These are phyloP conservation scores for Hemibagrus guttatus DNA, from an alignment of 2,797 vertebrate genomes.

Conservation along the genomic window DNA sequence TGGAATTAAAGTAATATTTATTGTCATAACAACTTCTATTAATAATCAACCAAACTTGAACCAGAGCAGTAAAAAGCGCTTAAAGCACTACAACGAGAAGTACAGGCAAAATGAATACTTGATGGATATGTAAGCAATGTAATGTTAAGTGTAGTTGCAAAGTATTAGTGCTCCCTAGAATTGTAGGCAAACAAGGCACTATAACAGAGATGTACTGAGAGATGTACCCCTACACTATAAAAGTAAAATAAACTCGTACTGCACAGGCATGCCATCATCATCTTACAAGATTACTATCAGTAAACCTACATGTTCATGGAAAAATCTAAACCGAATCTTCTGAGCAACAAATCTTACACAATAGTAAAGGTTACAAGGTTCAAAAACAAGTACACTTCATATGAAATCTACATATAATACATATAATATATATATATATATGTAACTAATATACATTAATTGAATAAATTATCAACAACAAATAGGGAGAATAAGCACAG, in stretches of 20 bases:
- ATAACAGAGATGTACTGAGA: no score
- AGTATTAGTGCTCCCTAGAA: background rate
- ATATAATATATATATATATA: background rate
- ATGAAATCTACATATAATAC: background rate
- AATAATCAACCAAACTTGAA: background rate
- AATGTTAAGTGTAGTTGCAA: background rate
- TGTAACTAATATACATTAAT: background rate
- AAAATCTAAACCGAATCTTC: background rate
- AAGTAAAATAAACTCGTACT: no score
- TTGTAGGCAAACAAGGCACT: background rate
- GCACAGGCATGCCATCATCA: background rate
- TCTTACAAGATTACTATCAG: background rate
- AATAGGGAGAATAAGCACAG: background rate
- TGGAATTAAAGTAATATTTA: background rate
- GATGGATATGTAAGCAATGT: background rate
- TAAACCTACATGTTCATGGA: background rate
- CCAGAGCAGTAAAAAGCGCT: no score
- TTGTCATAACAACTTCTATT: background rate
- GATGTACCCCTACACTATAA: no score
- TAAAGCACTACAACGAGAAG: background rate
- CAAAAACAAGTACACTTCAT: background rate
- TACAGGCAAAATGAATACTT: background rate
- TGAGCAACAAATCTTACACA: background rate
- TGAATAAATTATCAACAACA: background rate
- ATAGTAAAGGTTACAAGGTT: background rate